phyloP scores from a whole-genome alignment of 2,113 vertebrate genomes.

The Mesembrinibis cayennensis region DNA sequence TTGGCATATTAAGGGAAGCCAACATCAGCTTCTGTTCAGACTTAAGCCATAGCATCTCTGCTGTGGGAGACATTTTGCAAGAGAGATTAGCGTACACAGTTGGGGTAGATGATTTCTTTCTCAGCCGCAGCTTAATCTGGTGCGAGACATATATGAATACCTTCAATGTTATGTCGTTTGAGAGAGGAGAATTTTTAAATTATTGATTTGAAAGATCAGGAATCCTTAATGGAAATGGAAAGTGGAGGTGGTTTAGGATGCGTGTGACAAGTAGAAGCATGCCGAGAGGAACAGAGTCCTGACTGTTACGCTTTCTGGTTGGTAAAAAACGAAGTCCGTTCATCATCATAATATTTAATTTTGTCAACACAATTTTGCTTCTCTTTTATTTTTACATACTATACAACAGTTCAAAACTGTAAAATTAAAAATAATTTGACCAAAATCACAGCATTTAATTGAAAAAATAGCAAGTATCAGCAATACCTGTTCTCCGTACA shows the following conservation, averaged over 20 bases:
- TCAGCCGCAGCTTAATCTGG: not conserved
- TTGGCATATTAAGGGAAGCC: not conserved
- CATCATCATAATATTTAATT: not conserved
- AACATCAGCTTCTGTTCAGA: not conserved
- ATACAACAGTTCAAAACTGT: not conserved
- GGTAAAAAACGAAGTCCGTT: not conserved
- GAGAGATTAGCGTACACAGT: not conserved
- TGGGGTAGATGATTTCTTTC: not conserved
- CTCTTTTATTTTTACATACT: not conserved
- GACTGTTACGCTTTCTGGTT: not conserved
- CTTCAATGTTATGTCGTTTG: not conserved
- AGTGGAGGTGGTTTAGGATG: not conserved
- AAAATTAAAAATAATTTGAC: not conserved
- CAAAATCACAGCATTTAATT: not conserved
- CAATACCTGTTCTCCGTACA: fast-evolving
- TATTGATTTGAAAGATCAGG: not conserved
- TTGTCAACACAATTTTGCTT: not conserved
- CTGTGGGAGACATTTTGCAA: not conserved
- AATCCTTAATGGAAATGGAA: not conserved
- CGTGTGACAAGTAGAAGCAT: not conserved
- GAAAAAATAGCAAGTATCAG: not conserved
- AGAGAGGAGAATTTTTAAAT: not conserved
- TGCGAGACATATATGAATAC: not conserved
- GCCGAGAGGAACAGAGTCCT: not conserved
- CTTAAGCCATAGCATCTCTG: not conserved